A percentile compares a stretch with the other conserved stretches of the same genome.
Conservation (phyloP, 2,888 invertebrate genomes). For the Platycheirus albimanus region DNA sequence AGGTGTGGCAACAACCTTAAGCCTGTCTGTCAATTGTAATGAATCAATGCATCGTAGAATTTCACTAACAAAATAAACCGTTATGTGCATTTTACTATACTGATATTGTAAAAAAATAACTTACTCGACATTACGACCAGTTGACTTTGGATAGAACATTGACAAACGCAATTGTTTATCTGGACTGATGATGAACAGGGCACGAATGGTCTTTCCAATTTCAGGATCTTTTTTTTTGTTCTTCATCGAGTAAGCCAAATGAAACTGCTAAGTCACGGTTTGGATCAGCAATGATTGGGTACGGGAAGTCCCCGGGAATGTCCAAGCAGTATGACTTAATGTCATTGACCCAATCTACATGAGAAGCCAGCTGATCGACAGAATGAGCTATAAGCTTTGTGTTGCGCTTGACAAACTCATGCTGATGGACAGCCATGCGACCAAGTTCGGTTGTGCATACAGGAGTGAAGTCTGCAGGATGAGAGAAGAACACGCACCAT, state of each 20-base stretch:
- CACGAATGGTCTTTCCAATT: conserved; percentile 88
- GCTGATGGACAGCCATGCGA: conserved; percentile 87
- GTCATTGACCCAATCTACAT: conserved; percentile 90
- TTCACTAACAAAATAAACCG: conserved; percentile 85
- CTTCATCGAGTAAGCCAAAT: conserved; percentile 91
- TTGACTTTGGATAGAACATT: conserved; percentile 93
- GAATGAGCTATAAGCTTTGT: conserved; percentile 92
- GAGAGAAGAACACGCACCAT: conserved; percentile 94
- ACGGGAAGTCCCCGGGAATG: conserved; percentile 89
- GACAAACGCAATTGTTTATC: conserved; percentile 90
- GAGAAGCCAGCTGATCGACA: conserved; percentile 89
- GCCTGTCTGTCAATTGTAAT: conserved; percentile 88
- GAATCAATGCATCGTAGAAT: conserved; percentile 92
- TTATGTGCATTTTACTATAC: no score
- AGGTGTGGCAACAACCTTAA: conserved; percentile 91
- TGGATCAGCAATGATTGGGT: conserved; percentile 92
- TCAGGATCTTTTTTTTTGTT: conserved; percentile 87
- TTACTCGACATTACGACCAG: conserved; percentile 93
- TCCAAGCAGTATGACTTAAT: conserved; percentile 88
- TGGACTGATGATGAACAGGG: conserved; percentile 92
- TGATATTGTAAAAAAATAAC: conserved; percentile 81
- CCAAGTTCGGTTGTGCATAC: conserved; percentile 95
- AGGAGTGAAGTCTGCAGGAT: conserved; percentile 94
- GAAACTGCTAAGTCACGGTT: conserved; percentile 87
- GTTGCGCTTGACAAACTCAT: conserved; percentile 88